phyloP scores from a whole-genome alignment of 2,113 vertebrate species.

The Arenaria interpres region DNA sequence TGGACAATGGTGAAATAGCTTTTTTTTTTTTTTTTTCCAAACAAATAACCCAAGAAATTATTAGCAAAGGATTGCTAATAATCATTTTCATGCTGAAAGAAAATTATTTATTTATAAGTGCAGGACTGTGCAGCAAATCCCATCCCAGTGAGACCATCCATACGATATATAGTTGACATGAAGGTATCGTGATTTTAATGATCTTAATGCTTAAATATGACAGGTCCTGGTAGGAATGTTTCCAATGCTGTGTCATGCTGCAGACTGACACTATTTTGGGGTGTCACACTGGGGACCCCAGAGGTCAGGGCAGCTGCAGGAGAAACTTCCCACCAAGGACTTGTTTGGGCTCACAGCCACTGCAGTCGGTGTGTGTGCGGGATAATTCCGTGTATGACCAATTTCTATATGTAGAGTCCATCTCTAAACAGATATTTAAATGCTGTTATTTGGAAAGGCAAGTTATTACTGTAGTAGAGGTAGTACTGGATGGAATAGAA shows the following conservation, averaged over 20 bases:
- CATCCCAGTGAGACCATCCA: background rate
- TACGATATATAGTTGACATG: background rate
- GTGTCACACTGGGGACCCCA: background rate
- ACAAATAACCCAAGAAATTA: background rate
- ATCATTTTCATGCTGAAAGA: background rate
- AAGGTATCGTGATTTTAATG: fast-evolving
- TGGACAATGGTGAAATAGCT: background rate
- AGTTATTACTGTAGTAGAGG: background rate
- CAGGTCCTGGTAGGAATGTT: background rate
- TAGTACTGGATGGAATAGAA: background rate
- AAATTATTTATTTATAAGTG: background rate
- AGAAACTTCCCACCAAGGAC: background rate
- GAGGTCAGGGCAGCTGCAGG: background rate
- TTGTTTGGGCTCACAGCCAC: background rate
- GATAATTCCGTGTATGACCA: background rate
- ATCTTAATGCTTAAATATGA: background rate
- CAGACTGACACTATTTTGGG: background rate
- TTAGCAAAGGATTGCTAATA: background rate
- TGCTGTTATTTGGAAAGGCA: background rate
- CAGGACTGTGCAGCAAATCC: background rate
- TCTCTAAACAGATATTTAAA: background rate
- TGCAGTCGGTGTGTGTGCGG: fast-evolving
- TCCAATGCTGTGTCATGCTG: fast-evolving
- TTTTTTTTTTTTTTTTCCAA: too few species aligned
- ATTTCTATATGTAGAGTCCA: background rate